Base-by-base conservation (phyloP, 2,888 invertebrate genomes). In the Ochropleura plecta region DNA sequence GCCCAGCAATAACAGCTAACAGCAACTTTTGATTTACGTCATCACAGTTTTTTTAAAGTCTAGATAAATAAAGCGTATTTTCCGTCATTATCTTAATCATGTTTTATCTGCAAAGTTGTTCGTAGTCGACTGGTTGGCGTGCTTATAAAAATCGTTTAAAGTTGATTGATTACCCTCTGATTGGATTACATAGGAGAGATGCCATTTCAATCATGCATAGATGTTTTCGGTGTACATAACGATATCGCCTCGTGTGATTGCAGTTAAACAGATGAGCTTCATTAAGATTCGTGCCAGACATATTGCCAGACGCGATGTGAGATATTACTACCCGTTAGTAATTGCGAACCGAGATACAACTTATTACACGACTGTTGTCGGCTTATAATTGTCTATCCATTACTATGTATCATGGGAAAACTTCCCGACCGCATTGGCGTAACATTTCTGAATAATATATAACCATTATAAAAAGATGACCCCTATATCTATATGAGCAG, bases 231-330 rank as follows among this genome's bases (percentile, higher is more conserved):
- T 64, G 67, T 53, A 72, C 70, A 76, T 83, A 81, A 81, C 75
- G 62, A 80, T 64, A 67, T 73, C 66, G 70, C 49, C 60, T 68
- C 76, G 57, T 79, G 65, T 71, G 73, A 65, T 84, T 76, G 73
- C 76, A 70, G 62, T 64, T 69, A 67, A 75, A 87, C 72, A 79
- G 88, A 87, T 87, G 86, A 86, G 86, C 73, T 84, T 87, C 84
- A 87, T 87, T 87, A 84, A 78, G 59, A 79, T 86, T 84, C 74
- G 79, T 76, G 75, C 60, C 76, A 86, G 78, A 87, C 79, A 73
- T 73, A 86, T 84, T 78, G 76, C 76, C 65, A 62, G 73, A 72
- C 67, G 59, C 72, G 70, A 76, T 84, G 73, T 77, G 82, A 85
- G 74, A 82, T 84, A 79, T 80, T 82, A 84, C 72, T 68, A 68